Conservation (phyloP, 2,888 invertebrate genomes). For the Tenthredo mesomela region DNA sequence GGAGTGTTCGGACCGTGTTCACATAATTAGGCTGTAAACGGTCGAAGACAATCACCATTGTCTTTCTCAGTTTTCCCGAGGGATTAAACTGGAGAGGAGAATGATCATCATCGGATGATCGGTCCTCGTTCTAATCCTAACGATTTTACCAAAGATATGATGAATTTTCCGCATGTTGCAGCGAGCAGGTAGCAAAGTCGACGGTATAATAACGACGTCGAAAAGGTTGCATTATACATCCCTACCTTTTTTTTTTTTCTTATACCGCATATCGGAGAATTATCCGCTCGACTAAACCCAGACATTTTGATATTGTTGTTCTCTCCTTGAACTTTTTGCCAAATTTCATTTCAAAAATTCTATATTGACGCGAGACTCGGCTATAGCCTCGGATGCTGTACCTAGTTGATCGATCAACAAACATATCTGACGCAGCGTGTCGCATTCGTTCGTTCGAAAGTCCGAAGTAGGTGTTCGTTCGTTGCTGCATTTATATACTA, state of each 20-base stretch:
- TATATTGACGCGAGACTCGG: not conserved
- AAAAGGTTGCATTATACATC: not conserved
- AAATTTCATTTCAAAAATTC: not conserved
- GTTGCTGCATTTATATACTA: no score
- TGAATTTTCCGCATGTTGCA: not conserved
- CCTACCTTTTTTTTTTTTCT: not conserved
- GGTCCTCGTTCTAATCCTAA: conserved; percentile 49
- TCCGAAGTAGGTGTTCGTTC: not conserved
- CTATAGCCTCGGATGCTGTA: conserved; percentile 1
- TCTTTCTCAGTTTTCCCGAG: conserved; percentile 66
- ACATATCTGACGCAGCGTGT: not conserved
- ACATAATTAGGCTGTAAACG: conserved; percentile 79
- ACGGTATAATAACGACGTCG: not conserved
- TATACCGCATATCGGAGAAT: not conserved
- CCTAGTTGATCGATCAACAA: not conserved
- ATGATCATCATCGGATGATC: not conserved
- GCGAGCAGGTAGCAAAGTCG: not conserved
- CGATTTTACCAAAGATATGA: not conserved
- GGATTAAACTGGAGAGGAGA: conserved; percentile 36
- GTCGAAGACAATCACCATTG: conserved; percentile 78
- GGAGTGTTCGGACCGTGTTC: conserved; percentile 74
- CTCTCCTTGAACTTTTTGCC: not conserved
- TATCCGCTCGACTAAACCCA: not conserved
- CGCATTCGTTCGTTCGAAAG: conserved; percentile 19
- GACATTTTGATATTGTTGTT: not conserved